Evolutionary conservation across 92 coral and sea anemone species (phyloP), one percentile per base, ranked within the genome.

Genomic region (Epizoanthus fatuus): DNA sequence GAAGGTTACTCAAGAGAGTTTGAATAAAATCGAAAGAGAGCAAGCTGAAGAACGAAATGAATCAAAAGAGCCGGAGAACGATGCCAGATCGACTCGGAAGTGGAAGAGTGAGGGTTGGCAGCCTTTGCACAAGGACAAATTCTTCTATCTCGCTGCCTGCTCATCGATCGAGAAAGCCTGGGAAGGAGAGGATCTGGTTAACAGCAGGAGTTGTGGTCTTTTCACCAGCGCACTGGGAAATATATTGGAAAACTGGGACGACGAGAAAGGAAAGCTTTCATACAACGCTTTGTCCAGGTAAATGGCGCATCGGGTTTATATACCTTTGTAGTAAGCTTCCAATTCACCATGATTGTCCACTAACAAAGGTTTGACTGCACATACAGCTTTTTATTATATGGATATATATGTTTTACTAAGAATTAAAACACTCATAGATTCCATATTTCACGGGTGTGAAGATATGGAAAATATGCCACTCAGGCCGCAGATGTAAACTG

Each of bases 271-370:
- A 5, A 3, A 55, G 2, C 66, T 75, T 14, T 75, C 80, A 12
- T 75, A 75, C 80, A 75, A 75, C 35, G 80, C 80, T n/a, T 75
- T 75, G 39, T 75, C 29, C 3, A 56, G 80, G 80, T 75, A 71
- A 71, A 29, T 29, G 35, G 35, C 35, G 35, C 32, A 29, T 29
- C 32, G 32, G 32, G 32, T 29, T 29, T 29, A 29, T 29, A 0
- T 29, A 2, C 35, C 35, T 29, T 29, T 29, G 35, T 29, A 1
- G 35, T 29, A 1, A 29, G 35, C 35, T 29, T 29, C 35, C 35
- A 29, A 29, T 29, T 29, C 35, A 29, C 2, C 35, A 29, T 29
- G 35, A 29, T 0, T 29, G 35, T 2, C 35, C 35, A 1, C 35
- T 29, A 29, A 29, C 35, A 29, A 29, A 29, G 35, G 35, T 29